Percentiles rank a stretch among this genome's conserved stretches.
phyloP scores from a whole-genome alignment of 2,888 invertebrate species.

The Mythimna pallens region DNA sequence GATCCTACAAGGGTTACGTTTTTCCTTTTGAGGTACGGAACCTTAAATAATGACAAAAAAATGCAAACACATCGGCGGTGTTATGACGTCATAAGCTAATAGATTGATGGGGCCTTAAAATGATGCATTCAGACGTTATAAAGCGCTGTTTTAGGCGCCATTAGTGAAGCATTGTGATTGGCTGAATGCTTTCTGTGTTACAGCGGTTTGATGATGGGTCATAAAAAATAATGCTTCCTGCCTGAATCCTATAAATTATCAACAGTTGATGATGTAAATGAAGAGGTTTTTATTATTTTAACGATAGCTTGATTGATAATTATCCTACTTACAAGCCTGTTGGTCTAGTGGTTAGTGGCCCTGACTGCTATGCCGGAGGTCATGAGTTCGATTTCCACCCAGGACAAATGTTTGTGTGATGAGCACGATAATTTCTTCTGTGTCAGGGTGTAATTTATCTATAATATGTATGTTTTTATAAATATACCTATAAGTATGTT shows the following conservation, averaged over 20 bases:
- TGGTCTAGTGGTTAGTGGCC: no score
- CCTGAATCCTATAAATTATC: neutral
- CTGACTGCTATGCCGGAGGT: no score
- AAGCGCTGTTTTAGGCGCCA: slow-evolving; percentile 20
- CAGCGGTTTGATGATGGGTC: neutral
- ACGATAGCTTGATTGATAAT: neutral
- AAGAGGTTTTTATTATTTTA: neutral
- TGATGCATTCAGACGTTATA: slow-evolving; percentile 32
- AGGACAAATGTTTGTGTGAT: no score
- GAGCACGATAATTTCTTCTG: no score
- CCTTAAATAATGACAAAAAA: slow-evolving; percentile 9
- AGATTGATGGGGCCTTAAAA: slow-evolving; percentile 52
- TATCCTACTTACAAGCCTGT: no score
- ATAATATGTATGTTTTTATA: no score
- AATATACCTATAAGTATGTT: no score
- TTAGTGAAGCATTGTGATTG: slow-evolving; percentile 23
- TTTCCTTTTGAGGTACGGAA: no score
- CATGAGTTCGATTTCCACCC: no score
- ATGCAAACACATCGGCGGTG: slow-evolving; percentile 22
- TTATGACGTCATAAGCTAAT: slow-evolving; percentile 46
- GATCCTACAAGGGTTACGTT: no score
- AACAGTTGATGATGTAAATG: neutral
- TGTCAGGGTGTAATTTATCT: no score
- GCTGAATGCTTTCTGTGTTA: neutral
- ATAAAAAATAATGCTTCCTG: slow-evolving; percentile 1